phyloP scores from a whole-genome alignment of 2,797 vertebrate genomes.

The Hemitrygon akajei region DNA sequence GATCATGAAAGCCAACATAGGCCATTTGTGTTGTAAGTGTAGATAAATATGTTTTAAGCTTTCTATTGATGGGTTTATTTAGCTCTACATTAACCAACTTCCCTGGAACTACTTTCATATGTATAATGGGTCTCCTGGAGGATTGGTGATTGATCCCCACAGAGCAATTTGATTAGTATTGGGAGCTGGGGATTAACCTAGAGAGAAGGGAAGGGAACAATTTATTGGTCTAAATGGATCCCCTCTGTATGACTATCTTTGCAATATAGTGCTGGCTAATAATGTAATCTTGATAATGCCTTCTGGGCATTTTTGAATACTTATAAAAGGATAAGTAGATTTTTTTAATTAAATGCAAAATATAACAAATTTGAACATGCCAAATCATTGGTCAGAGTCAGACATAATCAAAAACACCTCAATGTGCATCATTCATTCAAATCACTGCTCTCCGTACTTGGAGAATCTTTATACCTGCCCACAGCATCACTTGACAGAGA shows the following conservation, averaged over 20 bases:
- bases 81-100: not conserved
- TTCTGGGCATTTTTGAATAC: not conserved
- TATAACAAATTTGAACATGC: not conserved
- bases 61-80: not conserved
- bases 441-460: not conserved
- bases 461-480: not conserved
- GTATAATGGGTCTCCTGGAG: not conserved
- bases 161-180: not conserved
- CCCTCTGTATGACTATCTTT: no score
- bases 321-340: conserved; percentile 27
- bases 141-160: not conserved
- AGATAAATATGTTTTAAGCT: not conserved
- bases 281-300: not conserved
- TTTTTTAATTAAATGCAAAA: conserved; percentile 23
- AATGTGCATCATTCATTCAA: not conserved
- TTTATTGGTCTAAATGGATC: not conserved
- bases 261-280: not conserved
- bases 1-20: no score
- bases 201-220: not conserved
- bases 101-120: not conserved
- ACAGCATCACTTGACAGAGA: not conserved
- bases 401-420: not conserved
- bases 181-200: not conserved
- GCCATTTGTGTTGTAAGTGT: not conserved
- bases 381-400: not conserved